phyloP scores from a whole-genome alignment of 2,797 vertebrate genomes.

The Paratrypauchen microcephalus region DNA sequence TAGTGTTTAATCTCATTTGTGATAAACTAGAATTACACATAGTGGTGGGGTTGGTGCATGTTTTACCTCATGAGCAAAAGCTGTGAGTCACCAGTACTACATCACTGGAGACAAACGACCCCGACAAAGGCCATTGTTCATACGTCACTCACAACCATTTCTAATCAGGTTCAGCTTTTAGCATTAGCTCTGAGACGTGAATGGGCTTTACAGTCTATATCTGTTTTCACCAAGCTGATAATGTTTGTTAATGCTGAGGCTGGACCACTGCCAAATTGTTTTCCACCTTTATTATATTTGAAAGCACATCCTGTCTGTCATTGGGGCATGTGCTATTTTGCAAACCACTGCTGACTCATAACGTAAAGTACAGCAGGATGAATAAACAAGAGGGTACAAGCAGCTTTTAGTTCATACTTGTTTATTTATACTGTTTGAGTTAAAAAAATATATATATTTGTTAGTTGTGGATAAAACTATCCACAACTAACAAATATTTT shows the following conservation, averaged over 20 bases:
- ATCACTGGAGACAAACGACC: too few relatives aligned
- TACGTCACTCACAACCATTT: neutral
- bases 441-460: too few relatives aligned
- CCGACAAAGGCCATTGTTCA: conserved; percentile 3
- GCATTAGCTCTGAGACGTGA: neutral
- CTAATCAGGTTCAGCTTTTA: conserved; percentile 3
- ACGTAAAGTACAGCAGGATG: neutral
- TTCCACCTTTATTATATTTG: neutral
- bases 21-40: neutral
- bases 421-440: too few relatives aligned
- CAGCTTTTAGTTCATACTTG: neutral
- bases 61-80: neutral
- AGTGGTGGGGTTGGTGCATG: neutral
- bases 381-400: neutral
- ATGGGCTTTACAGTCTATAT: neutral
- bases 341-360: neutral
- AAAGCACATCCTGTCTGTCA: neutral
- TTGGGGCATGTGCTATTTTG: neutral
- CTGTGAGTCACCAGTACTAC: neutral
- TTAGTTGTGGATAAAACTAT: too few relatives aligned
- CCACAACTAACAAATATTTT: too few relatives aligned
- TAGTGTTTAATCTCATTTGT: neutral
- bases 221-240: neutral
- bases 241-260: neutral
- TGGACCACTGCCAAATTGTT: neutral